These are phyloP conservation scores for Muricea muricata DNA, from an alignment of 92 coral and sea anemone species.

Conservation along the genomic window DNA sequence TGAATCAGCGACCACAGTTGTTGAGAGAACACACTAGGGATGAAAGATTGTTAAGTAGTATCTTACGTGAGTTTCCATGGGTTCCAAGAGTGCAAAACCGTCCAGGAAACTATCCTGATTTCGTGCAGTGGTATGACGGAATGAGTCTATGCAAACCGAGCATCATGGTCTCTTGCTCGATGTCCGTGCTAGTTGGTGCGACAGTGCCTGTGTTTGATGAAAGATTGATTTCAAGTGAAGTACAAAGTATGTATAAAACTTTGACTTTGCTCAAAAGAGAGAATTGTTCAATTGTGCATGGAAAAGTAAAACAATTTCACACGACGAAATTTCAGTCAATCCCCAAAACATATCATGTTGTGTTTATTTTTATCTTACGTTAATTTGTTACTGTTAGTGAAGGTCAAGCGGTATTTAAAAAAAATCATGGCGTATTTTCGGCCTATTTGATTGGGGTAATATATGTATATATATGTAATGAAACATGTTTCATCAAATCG, in stretches of 20 bases:
- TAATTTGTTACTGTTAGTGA: too few relatives aligned
- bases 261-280: neutral
- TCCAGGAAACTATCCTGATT: conserved; percentile 72
- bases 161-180: conserved; percentile 49
- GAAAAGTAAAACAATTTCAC: too few relatives aligned
- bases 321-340: neutral
- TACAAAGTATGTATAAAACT: conserved; percentile 13
- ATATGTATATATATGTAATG: too few relatives aligned
- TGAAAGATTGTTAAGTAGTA: neutral
- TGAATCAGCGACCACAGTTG: conserved; percentile 51
- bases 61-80: conserved; percentile 51
- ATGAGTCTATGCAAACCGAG: conserved; percentile 60
- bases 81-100: conserved; percentile 57
- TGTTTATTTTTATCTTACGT: too few relatives aligned
- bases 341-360: too few relatives aligned
- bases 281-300: neutral
- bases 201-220: conserved; percentile 67
- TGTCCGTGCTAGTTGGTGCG: conserved; percentile 74
- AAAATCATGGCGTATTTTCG: too few relatives aligned
- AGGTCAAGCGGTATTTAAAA: too few relatives aligned
- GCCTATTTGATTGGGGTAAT: too few relatives aligned
- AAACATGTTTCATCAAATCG: too few relatives aligned
- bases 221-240: neutral
- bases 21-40: conserved; percentile 18
- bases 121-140: conserved; percentile 74